Evolutionary conservation across 1,140 invertebrate genomes (phyloP), one percentile per base, ranked within the genome.

Genomic region (Theocolax elegans): DNA sequence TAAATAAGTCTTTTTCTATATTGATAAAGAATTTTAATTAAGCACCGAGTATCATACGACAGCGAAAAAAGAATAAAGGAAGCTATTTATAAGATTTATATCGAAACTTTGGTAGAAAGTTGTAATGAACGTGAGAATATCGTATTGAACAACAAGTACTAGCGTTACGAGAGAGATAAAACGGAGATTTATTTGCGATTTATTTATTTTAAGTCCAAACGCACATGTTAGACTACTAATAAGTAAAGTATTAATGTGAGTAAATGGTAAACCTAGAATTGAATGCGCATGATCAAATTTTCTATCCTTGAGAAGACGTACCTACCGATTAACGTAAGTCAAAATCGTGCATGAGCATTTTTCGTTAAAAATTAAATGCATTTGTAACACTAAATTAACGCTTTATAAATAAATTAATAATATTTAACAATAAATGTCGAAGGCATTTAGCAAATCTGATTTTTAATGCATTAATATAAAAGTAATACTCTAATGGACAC

Each of bases 1-100:
- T 68, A 25, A 51, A 53, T 31, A 44, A 65, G 42, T 48, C 42
- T 65, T 65, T 69, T 71, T 67, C 17, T 71, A 65, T 71, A 71
- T 65, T 51, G 29, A 66, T 59, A 40, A 59, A 65, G 31, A 66
- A 64, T 65, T 65, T 59, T 71, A 63, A 70, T 68, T 63, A 64
- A 48, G 19, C 23, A 64, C 54, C 29, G 17, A 71, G 35, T 31
- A 71, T 71, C 44, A 21, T 19, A 65, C 19, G 10, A 66, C 46
- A 51, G 62, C 54, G 31, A 59, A 64, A 58, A 19, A 68, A 31
- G 8, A 35, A 25, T 44, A 63, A 64, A 46, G 17, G 23, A 64
- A 56, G 21, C 23, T 64, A 12, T 38, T 29, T 40, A 42, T 63
- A 70, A 63, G 29, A 63, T 68, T 62, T 68, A 68, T 69, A 63